phyloP scores from a whole-genome alignment of 1,140 invertebrate genomes.

The Antheraea pernyi region DNA sequence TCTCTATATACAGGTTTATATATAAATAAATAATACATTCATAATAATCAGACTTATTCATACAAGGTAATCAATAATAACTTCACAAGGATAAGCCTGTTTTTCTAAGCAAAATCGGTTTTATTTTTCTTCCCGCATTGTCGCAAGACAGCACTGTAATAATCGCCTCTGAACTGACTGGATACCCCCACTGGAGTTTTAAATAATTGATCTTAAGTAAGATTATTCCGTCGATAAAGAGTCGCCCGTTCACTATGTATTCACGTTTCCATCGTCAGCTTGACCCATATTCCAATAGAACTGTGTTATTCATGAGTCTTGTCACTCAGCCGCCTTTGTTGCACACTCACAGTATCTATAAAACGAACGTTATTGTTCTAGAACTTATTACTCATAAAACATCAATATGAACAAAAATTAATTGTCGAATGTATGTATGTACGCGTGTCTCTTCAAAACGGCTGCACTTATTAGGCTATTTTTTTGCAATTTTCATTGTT shows the following conservation, averaged over 20 bases:
- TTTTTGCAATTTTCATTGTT: no score
- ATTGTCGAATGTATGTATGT: not conserved
- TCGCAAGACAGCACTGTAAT: not conserved
- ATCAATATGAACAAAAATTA: not conserved
- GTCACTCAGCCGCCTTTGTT: conserved; percentile 27
- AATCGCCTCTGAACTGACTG: not conserved
- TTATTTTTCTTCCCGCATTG: not conserved
- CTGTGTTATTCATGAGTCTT: conserved; percentile 57
- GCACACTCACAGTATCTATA: not conserved
- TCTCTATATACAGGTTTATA: no score
- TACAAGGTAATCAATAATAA: not conserved
- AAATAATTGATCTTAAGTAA: conserved; percentile 16
- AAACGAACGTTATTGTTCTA: conserved; percentile 2
- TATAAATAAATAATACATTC: no score
- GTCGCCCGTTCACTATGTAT: conserved; percentile 21
- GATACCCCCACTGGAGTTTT: not conserved
- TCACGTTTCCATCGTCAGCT: conserved; percentile 38
- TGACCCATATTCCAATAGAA: conserved; percentile 62
- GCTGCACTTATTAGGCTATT: not conserved
- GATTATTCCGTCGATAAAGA: conserved; percentile 27
- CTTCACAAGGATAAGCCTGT: not conserved
- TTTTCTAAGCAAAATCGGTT: not conserved
- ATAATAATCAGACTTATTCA: no score
- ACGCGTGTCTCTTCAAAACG: not conserved
- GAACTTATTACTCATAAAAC: not conserved